Base-by-base conservation (phyloP, 2,113 vertebrate genomes). In the Dipodomys merriami region DNA sequence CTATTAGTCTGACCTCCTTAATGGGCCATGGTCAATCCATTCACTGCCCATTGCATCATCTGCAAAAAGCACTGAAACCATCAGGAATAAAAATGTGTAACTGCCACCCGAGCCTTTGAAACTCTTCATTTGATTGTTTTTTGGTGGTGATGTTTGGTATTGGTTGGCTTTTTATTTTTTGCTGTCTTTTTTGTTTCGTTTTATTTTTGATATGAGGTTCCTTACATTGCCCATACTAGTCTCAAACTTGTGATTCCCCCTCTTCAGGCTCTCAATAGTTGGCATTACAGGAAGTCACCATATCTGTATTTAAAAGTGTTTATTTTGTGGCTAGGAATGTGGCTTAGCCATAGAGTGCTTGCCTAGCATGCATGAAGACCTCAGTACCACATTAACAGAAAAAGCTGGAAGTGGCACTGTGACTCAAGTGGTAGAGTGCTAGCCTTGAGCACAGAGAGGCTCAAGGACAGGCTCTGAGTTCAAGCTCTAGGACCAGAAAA, bases 31-130 rank as follows among this genome's bases (percentile, higher is more conserved):
- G 30, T 81, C 39, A 84, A 23, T 73, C 68, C 62, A 62, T 71
- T 85, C 68, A 69, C 53, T 49, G 74, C n/a, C 60, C 57, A 25
- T 35, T 91, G 71, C 33, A 39, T 88, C 78, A 39, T 77, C 83
- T 76, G 39, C 33, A 94, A 78, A 78, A 73, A 81, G 35, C 46
- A n/a, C 69, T 65, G 73, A 76, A 67, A 57, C 30, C 65, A 19
- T 90, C 86, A 95, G 84, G 77, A 18, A 57, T 93, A 82, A 67
- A 2, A 73, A 68, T 86, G 71, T 22, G 9, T 64, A 19, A 30
- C 35, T 83, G 46, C 44, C 72, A 90, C 53, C 19, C 69, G 19
- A 83, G 27, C 27, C 13, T 30, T 88, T 4, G 69, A 35, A 67
- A 46, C 27, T 86, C 22, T 80, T 79, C 39, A 39, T 65, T 27